Percentiles rank a stretch among this genome's conserved stretches.
These are phyloP conservation scores for Onthophagus sagittarius DNA, from an alignment of 2,888 invertebrate genomes.

Conservation along the genomic window DNA sequence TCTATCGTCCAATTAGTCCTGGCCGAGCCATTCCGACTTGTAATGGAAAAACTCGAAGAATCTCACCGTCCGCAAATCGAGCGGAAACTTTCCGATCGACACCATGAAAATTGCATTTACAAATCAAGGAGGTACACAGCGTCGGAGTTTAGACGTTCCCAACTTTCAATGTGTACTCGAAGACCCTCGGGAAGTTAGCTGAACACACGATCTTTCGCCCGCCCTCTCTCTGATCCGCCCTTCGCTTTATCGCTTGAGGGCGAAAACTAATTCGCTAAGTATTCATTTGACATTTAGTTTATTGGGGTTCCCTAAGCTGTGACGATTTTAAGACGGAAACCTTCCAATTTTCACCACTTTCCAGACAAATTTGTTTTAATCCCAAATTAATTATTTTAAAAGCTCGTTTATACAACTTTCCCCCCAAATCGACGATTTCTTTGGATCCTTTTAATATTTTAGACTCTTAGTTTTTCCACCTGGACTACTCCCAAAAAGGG, in stretches of 20 bases:
- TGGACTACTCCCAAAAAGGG: background rate
- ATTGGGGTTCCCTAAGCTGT: background rate
- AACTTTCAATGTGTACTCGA: background rate
- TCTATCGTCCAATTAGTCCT: background rate
- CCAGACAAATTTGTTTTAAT: too few relatives aligned
- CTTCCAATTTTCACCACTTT: background rate
- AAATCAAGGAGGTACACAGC: conserved; percentile 17
- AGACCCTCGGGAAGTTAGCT: background rate
- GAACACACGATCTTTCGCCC: background rate
- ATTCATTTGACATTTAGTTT: background rate
- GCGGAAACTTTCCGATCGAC: conserved; percentile 19
- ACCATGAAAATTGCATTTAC: conserved; percentile 24
- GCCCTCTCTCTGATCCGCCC: background rate
- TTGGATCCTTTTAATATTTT: too few relatives aligned
- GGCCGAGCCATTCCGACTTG: background rate
- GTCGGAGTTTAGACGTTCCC: conserved; percentile 6
- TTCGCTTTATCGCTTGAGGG: background rate
- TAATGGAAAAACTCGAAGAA: background rate
- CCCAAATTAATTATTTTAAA: too few relatives aligned
- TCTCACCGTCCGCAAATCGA: background rate
- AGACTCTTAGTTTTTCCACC: too few relatives aligned
- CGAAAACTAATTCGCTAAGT: background rate
- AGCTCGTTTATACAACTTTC: too few relatives aligned
- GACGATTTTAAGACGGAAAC: background rate
- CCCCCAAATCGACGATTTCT: too few relatives aligned